Conservation (phyloP, 2,113 vertebrate genomes). For the Cygnus atratus region DNA sequence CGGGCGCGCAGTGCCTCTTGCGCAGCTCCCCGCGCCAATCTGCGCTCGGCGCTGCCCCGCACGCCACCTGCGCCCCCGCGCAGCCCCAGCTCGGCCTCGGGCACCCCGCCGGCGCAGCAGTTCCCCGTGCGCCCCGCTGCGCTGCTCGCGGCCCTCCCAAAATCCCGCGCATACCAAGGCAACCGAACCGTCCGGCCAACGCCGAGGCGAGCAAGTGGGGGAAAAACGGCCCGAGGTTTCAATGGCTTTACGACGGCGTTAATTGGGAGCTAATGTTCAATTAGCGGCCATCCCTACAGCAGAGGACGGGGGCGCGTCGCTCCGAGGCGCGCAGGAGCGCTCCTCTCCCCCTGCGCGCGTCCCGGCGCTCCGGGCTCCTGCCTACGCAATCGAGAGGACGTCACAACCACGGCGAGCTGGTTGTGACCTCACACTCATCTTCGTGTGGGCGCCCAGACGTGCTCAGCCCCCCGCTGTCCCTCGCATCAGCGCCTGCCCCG, state of each 20-base stretch:
- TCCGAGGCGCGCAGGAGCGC: neutral
- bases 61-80: neutral
- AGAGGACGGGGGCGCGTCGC: neutral
- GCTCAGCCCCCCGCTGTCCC: neutral
- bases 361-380: neutral
- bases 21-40: neutral
- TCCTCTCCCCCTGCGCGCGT: neutral
- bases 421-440: neutral
- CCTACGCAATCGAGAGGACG: neutral
- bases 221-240: rapidly evolving
- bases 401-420: rapidly evolving
- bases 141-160: neutral
- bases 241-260: neutral
- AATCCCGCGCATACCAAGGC: neutral
- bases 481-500: neutral
- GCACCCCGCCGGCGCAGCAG: neutral
- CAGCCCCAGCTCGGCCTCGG: neutral
- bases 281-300: neutral
- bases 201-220: neutral
- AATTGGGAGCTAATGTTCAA: neutral
- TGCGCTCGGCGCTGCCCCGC: too few relatives aligned
- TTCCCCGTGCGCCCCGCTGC: neutral
- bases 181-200: rapidly evolving
- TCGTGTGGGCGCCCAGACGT: neutral
- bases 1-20: neutral